Conservation (phyloP, 2,888 invertebrate genomes). For the Heliconius cydno region DNA sequence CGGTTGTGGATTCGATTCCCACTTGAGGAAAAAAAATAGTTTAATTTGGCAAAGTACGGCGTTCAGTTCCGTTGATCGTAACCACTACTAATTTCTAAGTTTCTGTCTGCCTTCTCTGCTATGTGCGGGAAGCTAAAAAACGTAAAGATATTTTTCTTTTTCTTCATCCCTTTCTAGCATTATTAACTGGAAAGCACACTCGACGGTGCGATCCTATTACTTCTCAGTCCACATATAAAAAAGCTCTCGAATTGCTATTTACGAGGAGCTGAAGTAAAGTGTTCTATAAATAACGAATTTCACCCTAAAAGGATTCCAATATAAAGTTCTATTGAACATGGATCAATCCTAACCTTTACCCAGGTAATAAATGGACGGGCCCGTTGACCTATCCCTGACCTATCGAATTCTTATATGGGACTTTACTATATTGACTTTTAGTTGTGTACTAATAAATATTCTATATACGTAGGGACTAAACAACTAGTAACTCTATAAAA, state of each 20-base stretch:
- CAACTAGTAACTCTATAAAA: not conserved
- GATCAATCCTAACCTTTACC: constrained; percentile 15
- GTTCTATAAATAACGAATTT: constrained; percentile 27
- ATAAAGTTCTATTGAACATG: constrained; percentile 23
- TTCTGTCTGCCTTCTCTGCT: no score
- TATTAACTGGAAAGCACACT: not conserved
- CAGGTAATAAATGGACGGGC: constrained; percentile 32
- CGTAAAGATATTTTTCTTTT: not conserved
- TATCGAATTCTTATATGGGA: constrained; percentile 31
- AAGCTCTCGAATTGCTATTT: constrained; percentile 1
- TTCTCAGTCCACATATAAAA: not conserved
- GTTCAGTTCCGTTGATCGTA: no score
- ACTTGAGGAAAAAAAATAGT: no score
- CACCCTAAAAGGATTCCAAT: constrained; percentile 30
- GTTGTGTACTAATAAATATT: constrained; percentile 1
- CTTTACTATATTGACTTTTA: not conserved
- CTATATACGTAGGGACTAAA: not conserved
- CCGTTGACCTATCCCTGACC: constrained; percentile 35
- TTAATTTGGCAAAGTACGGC: no score
- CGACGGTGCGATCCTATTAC: not conserved
- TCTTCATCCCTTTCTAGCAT: not conserved
- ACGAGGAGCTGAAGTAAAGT: constrained; percentile 1
- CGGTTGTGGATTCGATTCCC: no score
- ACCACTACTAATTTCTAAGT: no score
- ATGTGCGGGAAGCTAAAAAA: no score